Evolutionary conservation across 2,113 vertebrate genomes (phyloP), one percentile per base, ranked within the genome.

Genomic region (Gymnobelideus leadbeateri): DNA sequence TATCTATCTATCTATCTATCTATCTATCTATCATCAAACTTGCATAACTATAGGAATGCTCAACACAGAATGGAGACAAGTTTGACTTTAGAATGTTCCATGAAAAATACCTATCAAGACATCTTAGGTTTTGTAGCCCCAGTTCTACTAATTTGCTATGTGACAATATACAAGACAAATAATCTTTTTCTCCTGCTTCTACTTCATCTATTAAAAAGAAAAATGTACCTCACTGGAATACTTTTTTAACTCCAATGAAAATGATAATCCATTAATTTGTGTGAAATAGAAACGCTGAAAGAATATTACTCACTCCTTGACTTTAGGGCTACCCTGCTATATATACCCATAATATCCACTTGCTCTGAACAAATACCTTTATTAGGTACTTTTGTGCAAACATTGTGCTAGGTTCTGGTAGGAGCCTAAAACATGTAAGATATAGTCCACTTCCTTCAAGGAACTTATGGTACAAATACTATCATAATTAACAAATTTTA

Each of bases 51-150:
- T 43, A 84, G 47, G 53, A 68, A 28, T 93, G 93, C 47, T 68
- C 43, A 52, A 89, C 68, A 94, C 53, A 94, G 52, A 37, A 77
- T 84, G 94, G 57, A 93, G 84, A 77, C 19, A 77, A 52, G 19
- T 61, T 23, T 54, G 25, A 93, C 89, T 95, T 77, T 46, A 92
- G 54, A 55, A 61, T 92, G 37, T 50, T 89, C 43, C 90, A 37
- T 25, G 77, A 25, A 89, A 91, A 95, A 89, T 37, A 93, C 2
- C 95, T 90, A 96, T 92, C 90, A 84, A 92, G 94, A 96, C 91
- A 68, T 61, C 61, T 89, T 53, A 89, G 47, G 51, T 52, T 61
- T 10, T 47, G 91, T 12, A 57, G 37, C 89, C 57, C n/a, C 21
- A 43, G 16, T 93, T 95, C 49, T 89, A 93, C 51, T 47, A 91